These are phyloP conservation scores for Protobothrops mucrosquamatus DNA, from an alignment of 2,113 vertebrate species.

Conservation along the genomic window DNA sequence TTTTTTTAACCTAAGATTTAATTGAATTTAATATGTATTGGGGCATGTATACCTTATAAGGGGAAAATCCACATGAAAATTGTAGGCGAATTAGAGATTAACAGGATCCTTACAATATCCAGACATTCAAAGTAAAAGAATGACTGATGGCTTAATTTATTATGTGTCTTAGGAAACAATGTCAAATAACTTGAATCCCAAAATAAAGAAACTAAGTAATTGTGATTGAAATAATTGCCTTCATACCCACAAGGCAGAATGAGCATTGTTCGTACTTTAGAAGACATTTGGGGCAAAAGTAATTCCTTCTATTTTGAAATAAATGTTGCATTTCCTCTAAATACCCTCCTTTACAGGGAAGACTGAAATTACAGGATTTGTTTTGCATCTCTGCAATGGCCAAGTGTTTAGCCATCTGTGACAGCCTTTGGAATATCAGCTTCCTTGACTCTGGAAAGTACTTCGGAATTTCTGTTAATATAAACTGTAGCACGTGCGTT, in stretches of 20 bases:
- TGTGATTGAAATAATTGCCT: not conserved
- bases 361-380: not conserved
- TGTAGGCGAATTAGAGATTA: not conserved
- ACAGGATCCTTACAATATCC: too few relatives aligned
- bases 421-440: not conserved
- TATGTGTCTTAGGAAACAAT: not conserved
- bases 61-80: not conserved
- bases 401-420: not conserved
- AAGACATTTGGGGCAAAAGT: not conserved
- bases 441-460: too few relatives aligned
- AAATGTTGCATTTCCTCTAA: not conserved
- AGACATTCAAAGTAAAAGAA: not conserved
- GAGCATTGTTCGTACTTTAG: too few relatives aligned
- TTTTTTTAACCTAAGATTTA: not conserved
- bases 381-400: not conserved
- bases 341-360: not conserved
- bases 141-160: not conserved
- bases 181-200: not conserved
- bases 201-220: not conserved
- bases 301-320: not conserved
- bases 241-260: not conserved
- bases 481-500: not conserved
- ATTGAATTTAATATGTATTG: too few relatives aligned
- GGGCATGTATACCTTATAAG: not conserved
- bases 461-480: too few relatives aligned